Evolutionary conservation across 2,888 invertebrate species (phyloP), one percentile per base, ranked within the genome.

Genomic region (Tachina grossa): DNA sequence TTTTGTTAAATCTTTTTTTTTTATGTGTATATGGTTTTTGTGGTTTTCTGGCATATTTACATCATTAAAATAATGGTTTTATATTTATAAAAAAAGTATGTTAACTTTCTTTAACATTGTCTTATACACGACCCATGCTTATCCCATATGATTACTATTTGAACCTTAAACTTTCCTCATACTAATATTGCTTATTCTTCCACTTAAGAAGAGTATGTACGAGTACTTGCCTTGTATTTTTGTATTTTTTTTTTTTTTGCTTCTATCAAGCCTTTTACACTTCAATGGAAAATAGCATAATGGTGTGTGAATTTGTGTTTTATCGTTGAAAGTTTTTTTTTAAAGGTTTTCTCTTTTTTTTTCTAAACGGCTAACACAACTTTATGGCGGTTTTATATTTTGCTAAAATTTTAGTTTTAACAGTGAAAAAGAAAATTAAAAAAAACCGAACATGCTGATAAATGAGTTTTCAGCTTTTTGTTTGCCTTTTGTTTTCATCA

Each of bases 181-280:
- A n/a, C 14, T n/a, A 14, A 9, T 65, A 55, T 45, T 47, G 47
- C 53, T 57, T 45, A n/a, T 66, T 14, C 13, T 68, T 77, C 68
- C 77, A 59, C 77, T 77, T 77, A 41, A 59, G n/a, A 39, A 39
- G 51, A 74, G 31, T 59, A 6, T 61, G 31, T 22, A 14, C 31
- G 6, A 31, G 31, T 31, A 31, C 5, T 31, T 31, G 31, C 31
- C 31, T 31, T 31, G 31, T 31, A 6, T 31, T 31, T 31, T 31
- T 31, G 31, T 31, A 31, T 31, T 31, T 6, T 31, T 31, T 31
- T 1, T 31, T 31, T 31, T 6, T 31, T 41, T n/a, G 9, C 16
- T 31, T 22, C 61, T 81, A 81, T 74, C 66, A 59, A 74, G 19
- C 41, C 51, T 51, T 81, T 81, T 68, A 74, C 74, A 68, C 80